These are phyloP conservation scores for Mesitornis unicolor DNA, from an alignment of 2,113 vertebrate genomes.

Conservation along the genomic window DNA sequence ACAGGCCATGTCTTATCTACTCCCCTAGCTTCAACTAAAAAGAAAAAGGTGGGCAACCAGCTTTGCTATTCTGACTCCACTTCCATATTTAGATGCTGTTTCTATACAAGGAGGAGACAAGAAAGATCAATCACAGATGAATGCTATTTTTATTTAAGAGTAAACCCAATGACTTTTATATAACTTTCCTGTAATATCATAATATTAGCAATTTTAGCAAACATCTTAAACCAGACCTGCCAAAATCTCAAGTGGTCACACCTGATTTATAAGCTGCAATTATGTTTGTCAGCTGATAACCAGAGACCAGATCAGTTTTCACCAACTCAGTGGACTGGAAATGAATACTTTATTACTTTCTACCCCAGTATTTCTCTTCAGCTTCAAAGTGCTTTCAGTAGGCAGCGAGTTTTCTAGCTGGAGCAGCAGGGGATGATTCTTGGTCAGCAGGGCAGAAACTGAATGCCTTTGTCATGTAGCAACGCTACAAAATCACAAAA, in stretches of 20 bases:
- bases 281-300: slow-evolving; percentile 47
- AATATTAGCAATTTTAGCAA: background rate
- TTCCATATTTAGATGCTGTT: background rate
- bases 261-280: slow-evolving; percentile 33
- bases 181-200: background rate
- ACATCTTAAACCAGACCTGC: background rate
- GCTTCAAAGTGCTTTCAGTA: background rate
- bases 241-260: slow-evolving; percentile 11
- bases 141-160: background rate
- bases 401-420: background rate
- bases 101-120: background rate
- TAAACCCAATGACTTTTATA: background rate
- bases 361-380: background rate
- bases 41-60: background rate
- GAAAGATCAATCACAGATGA: background rate
- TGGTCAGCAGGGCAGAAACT: background rate
- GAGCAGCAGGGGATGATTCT: slow-evolving; percentile 2
- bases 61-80: background rate
- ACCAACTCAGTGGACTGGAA: background rate
- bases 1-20: background rate
- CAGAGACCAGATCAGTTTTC: slow-evolving; percentile 2
- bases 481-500: background rate
- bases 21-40: background rate
- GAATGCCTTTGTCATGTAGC: background rate
- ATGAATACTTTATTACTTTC: slow-evolving; percentile 25